Evolutionary conservation across 2,888 invertebrate genomes (phyloP), one percentile per base, ranked within the genome.

Genomic region (Anaspis maculata): DNA sequence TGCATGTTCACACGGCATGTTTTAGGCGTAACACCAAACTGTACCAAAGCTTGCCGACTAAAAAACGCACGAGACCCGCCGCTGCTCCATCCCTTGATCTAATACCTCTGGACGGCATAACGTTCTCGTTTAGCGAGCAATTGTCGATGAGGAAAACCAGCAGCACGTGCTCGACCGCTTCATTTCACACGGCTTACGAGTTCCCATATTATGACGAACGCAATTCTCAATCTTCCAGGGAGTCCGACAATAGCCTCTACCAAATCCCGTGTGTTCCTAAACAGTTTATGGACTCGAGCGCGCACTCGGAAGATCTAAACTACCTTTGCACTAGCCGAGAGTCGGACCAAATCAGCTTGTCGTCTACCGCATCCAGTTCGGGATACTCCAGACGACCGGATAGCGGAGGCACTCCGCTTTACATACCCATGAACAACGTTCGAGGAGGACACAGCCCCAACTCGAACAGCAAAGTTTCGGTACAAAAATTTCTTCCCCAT

Each of bases 401-500:
- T 44, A 69, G 68, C 49, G 62, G 61, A 2, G 64, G 66, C 2
- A 54, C 56, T 15, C 61, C 64, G 25, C 68, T 73, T 50, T 76
- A 76, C 58, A 67, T 75, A 54, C 73, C 76, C 5, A 76, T 76
- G 75, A 73, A 69, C 37, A 68, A 68, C 34, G 62, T 69, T 26
- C 64, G 69, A 43, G 64, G 64, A 13, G 63, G 68, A 5, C 70
- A 72, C 48, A 74, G 74, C 58, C 74, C 75, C 23, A 70, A 72
- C 22, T 74, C 74, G 34, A 71, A 46, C 53, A 74, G 67, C 53
- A 76, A 76, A 67, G 73, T 77, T 46, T 76, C 76, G 66, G 76
- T 76, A 63, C n/a, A n/a, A n/a, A n/a, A n/a, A n/a, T n/a, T n/a
- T n/a, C n/a, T n/a, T n/a, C n/a, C n/a, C n/a, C n/a, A n/a, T n/a